Base-by-base conservation (phyloP, 2,888 invertebrate species). In the Drosophila incognita region DNA sequence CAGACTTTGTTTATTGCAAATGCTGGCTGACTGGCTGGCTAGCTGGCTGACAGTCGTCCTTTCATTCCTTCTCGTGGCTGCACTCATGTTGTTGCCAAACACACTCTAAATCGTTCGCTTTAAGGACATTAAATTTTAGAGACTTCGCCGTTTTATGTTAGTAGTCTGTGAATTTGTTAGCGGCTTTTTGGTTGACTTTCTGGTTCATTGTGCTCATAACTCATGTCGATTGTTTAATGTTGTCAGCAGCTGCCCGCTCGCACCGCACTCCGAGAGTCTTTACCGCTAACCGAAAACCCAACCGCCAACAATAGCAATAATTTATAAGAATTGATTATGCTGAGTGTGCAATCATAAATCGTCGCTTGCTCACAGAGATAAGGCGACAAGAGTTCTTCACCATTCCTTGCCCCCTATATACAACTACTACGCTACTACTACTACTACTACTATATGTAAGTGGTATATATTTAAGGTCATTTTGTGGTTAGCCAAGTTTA, bases 261-360 rank as follows among this genome's bases (percentile, higher is more conserved):
- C 38, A 29, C 27, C 42, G 53, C 48, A 51, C 57, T 49, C 52
- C 52, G 31, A 31, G 35, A 36, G 13, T 42, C 56, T 58, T 51
- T 52, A 36, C 53, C 60, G 35, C 52, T 58, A 70, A 69, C 69
- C 77, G 53, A 46, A 24, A 38, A n/a, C 56, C 56, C 54, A 81
- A 67, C 86, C 76, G 69, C 82, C 82, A 76, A 78, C 81, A 83
- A 87, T 86, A 87, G 84, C 87, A 87, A 86, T 87, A 87, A 87
- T 82, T 87, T 87, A 87, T 86, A 88, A 86, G 87, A 88, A 88
- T 87, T 88, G 87, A 87, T 87, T 87, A 86, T 83, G 86, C 86
- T 86, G 86, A 86, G 80, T 82, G 76, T 87, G 85, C 85, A 81
- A 81, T 83, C 85, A 88, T 86, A 86, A 86, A 86, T 86, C 82